These are phyloP conservation scores for Pseudomyrmex pallidus DNA, from an alignment of 1,140 invertebrate genomes.

Conservation along the genomic window DNA sequence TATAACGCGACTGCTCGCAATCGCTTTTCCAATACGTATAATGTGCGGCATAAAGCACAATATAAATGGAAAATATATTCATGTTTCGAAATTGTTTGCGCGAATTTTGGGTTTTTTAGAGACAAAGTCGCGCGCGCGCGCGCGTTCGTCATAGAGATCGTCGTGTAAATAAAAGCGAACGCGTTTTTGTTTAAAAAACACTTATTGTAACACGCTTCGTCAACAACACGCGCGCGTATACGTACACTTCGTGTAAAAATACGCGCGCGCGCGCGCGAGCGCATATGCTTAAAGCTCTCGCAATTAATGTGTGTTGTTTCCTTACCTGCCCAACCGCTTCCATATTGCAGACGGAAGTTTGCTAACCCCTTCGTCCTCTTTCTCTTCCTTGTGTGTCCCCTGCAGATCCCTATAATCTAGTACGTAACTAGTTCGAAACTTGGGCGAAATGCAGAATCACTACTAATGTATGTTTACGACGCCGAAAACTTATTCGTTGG, in stretches of 20 bases:
- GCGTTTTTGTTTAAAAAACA: too few species aligned
- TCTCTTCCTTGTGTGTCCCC: conserved; percentile 11
- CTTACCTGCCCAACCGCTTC: not conserved
- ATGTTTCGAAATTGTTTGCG: too few species aligned
- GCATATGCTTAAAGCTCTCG: conserved; percentile 21
- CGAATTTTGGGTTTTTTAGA: not conserved
- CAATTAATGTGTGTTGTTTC: conserved; percentile 41
- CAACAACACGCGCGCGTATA: too few species aligned
- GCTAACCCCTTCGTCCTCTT: conserved; percentile 30
- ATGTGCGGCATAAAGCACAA: too few species aligned
- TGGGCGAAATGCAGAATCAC: conserved; percentile 42
- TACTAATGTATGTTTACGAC: conserved; percentile 30
- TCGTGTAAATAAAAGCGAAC: not conserved
- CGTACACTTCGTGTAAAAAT: too few species aligned
- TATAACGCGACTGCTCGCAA: not conserved
- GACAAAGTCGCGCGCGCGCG: too few species aligned
- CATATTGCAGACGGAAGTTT: not conserved
- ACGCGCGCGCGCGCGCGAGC: too few species aligned
- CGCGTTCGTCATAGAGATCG: not conserved
- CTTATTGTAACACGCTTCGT: too few species aligned
- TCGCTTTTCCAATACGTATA: not conserved
- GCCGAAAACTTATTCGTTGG: conserved; percentile 31
- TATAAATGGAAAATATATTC: too few species aligned
- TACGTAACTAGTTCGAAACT: conserved; percentile 51
- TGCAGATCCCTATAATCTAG: conserved; percentile 45